These are phyloP conservation scores for Theropithecus gelada DNA, from an alignment of 2,113 vertebrate genomes.

Conservation along the genomic window DNA sequence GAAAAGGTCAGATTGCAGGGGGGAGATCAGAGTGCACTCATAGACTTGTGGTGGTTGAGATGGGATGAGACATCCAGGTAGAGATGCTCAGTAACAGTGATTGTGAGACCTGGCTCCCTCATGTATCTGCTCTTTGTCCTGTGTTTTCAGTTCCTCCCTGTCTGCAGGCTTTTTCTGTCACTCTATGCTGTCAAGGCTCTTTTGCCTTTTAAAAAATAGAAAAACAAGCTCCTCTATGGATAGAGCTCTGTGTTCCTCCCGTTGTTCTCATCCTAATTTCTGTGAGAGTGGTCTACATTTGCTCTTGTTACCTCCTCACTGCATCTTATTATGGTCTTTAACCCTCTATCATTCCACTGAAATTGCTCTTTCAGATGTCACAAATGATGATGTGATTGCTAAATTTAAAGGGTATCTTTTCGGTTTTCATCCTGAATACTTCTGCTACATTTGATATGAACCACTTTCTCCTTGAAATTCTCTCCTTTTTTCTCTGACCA, in stretches of 20 bases:
- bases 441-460: not conserved
- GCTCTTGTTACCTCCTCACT: not conserved
- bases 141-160: not conserved
- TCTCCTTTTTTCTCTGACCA: not conserved
- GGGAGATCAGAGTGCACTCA: not conserved
- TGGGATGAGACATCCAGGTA: not conserved
- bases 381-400: not conserved
- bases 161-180: not conserved
- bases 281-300: not conserved
- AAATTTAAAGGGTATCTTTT: not conserved
- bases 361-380: not conserved
- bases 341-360: not conserved
- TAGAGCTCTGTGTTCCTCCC: not conserved
- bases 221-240: not conserved
- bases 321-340: not conserved
- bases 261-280: not conserved
- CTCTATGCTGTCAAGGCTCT: not conserved
- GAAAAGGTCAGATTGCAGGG: not conserved
- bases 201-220: not conserved
- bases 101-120: not conserved
- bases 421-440: not conserved
- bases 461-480: conserved; percentile 6
- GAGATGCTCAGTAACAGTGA: not conserved
- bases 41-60: not conserved
- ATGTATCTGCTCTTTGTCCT: not conserved